Conservation (phyloP, 2,888 invertebrate genomes). For the Hirtodrosophila alboralis region DNA sequence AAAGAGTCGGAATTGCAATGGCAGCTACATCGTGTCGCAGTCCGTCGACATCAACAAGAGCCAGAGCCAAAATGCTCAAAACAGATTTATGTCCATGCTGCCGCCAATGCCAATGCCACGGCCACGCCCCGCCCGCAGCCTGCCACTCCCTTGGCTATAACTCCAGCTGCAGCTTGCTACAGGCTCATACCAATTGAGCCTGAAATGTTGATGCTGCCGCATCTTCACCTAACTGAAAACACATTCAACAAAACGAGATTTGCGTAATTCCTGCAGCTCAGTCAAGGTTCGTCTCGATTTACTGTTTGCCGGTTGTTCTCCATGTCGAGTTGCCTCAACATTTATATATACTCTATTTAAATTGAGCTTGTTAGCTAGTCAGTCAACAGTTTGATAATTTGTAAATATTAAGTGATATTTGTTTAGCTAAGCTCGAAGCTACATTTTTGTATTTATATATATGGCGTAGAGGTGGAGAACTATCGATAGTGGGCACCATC, state of each 20-base stretch:
- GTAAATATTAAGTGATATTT: no score
- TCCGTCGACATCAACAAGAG: slow-evolving; percentile 44
- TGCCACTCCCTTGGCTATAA: neutral
- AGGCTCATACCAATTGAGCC: slow-evolving; percentile 45
- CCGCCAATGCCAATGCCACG: slow-evolving; percentile 16
- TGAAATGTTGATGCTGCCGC: slow-evolving; percentile 61
- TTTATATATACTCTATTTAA: slow-evolving; percentile 24
- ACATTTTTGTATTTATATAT: no score
- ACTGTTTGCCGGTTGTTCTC: slow-evolving; percentile 49
- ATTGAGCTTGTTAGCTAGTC: neutral
- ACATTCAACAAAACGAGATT: slow-evolving; percentile 79
- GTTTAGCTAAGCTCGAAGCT: no score
- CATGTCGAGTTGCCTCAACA: slow-evolving; percentile 40
- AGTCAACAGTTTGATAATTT: neutral
- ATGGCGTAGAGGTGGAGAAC: no score
- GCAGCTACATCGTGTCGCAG: slow-evolving; percentile 48
- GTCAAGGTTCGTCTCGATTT: slow-evolving; percentile 66
- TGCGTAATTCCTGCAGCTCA: slow-evolving; percentile 79
- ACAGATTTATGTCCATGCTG: slow-evolving; percentile 71
- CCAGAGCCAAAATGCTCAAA: slow-evolving; percentile 65
- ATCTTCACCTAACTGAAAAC: slow-evolving; percentile 76
- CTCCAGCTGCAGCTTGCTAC: neutral
- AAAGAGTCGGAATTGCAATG: slow-evolving; percentile 36
- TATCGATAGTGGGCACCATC: no score
- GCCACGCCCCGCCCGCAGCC: neutral